These are phyloP conservation scores for Arenaria interpres DNA, from an alignment of 2,113 vertebrate species.

Conservation along the genomic window DNA sequence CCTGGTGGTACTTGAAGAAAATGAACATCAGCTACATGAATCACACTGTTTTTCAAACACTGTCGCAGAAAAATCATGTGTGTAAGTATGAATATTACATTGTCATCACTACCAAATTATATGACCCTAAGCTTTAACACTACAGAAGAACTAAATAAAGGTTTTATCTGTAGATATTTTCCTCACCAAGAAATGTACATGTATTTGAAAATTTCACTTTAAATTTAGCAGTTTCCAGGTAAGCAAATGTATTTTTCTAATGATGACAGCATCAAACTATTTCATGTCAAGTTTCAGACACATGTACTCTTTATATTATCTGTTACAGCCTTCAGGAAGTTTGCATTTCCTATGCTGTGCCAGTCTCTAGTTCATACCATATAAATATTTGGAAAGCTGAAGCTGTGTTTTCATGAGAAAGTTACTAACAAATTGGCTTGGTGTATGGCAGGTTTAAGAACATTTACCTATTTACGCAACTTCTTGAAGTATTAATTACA, in stretches of 20 bases:
- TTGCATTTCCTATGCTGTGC: neutral
- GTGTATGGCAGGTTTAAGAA: neutral
- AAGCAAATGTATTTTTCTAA: neutral
- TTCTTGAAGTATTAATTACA: neutral
- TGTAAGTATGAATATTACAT: neutral
- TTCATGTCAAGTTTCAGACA: neutral
- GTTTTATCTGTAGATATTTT: neutral
- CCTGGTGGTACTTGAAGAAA: neutral
- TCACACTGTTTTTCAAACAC: neutral
- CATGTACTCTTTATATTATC: neutral
- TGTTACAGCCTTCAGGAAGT: neutral
- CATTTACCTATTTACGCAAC: neutral
- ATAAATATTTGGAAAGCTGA: constrained; percentile 12
- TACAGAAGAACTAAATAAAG: neutral
- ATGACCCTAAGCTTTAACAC: neutral
- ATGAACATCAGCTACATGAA: neutral
- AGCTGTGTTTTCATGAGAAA: neutral
- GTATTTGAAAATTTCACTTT: neutral
- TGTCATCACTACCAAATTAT: neutral
- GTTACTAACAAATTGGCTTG: neutral
- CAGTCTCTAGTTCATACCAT: neutral
- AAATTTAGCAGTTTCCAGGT: neutral
- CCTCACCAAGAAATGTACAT: neutral
- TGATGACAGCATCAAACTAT: neutral
- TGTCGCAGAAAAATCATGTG: neutral